Percentiles rank a stretch among this genome's conserved stretches.
These are phyloP conservation scores for Uloborus diversus DNA, from an alignment of 1,140 invertebrate species.

Conservation along the genomic window DNA sequence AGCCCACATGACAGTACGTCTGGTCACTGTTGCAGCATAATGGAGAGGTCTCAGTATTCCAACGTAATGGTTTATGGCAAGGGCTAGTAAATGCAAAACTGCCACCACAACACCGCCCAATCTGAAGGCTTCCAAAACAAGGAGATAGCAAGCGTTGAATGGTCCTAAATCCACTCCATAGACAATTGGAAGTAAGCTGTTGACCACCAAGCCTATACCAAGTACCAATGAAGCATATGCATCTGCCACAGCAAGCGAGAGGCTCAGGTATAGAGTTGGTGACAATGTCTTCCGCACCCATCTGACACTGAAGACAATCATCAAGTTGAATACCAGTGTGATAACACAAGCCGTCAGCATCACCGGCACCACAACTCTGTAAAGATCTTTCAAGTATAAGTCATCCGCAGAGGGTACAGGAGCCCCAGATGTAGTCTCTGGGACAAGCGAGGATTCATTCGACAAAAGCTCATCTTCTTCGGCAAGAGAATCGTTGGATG, in stretches of 20 bases:
- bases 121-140: constrained; percentile 69
- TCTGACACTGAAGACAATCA: constrained; percentile 70
- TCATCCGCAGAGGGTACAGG: neutral
- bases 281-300: constrained; percentile 70
- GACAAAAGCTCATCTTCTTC: neutral
- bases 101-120: constrained; percentile 71
- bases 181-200: constrained; percentile 67
- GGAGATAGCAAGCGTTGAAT: constrained; percentile 62
- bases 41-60: constrained; percentile 73
- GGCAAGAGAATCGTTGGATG: neutral
- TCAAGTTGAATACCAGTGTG: constrained; percentile 68
- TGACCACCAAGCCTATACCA: constrained; percentile 69
- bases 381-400: constrained; percentile 41
- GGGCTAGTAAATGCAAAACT: constrained; percentile 72
- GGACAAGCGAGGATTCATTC: neutral
- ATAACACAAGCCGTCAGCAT: constrained; percentile 68
- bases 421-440: neutral
- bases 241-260: constrained; percentile 73
- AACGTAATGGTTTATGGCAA: constrained; percentile 77
- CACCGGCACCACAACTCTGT: constrained; percentile 62
- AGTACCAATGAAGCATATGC: constrained; percentile 70
- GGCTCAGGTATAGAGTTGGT: constrained; percentile 71
- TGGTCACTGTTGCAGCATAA: constrained; percentile 64
- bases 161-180: constrained; percentile 58
- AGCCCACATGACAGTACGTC: constrained; percentile 65